Percentiles rank a stretch among this genome's conserved stretches.
Evolutionary conservation across 2,888 invertebrate species (phyloP).

Genomic region (Dione vanillae): DNA sequence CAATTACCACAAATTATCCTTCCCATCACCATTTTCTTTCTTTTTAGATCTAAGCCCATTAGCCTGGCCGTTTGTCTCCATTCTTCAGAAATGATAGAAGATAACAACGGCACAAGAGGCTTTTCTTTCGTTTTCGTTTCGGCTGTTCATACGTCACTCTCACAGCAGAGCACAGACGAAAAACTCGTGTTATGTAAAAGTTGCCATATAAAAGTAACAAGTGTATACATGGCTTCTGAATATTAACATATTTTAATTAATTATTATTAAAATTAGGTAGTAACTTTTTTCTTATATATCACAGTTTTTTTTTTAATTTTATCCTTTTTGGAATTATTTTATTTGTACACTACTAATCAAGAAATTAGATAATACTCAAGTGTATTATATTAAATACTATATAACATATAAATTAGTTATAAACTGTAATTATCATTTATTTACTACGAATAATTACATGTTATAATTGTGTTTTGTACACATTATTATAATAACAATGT

Average conservation of each 20-base stretch:
- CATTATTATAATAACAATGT: too few relatives aligned
- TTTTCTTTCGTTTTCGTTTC: conserved; percentile 82
- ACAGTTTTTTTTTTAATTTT: neutral
- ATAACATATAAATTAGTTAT: neutral
- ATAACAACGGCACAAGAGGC: conserved; percentile 84
- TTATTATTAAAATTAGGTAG: too few relatives aligned
- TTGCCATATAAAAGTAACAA: conserved; percentile 33
- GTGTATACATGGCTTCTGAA: neutral
- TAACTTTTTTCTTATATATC: too few relatives aligned
- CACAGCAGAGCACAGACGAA: conserved; percentile 53
- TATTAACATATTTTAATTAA: neutral
- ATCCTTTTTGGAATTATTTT: neutral
- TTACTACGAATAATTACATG: neutral
- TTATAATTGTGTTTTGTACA: too few relatives aligned
- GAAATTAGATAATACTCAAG: neutral
- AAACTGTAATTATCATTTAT: too few relatives aligned
- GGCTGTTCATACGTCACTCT: conserved; percentile 84
- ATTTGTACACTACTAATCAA: neutral
- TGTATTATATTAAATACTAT: neutral
- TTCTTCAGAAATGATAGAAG: conserved; percentile 82
- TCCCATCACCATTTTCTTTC: conserved; percentile 85
- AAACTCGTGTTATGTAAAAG: conserved; percentile 39
- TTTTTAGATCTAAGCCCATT: conserved; percentile 85
- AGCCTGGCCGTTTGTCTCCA: conserved; percentile 84
- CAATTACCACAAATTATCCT: conserved; percentile 87